Base-by-base conservation (phyloP, 2,888 invertebrate genomes). In the Erebia palarica region DNA sequence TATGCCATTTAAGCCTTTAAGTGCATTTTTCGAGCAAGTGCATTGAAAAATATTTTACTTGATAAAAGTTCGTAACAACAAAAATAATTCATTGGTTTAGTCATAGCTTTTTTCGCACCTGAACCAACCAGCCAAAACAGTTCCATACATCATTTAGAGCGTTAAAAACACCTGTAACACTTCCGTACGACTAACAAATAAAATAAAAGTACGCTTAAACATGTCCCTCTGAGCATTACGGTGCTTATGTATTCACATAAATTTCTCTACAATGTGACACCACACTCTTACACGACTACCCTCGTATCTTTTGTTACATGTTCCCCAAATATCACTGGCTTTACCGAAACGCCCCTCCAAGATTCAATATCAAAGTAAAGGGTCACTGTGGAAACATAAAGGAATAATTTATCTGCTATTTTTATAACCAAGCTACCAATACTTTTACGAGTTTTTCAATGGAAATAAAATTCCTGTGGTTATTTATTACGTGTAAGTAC, bases 181-280 rank as follows among this genome's bases (percentile, higher is more conserved):
- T 16, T 55, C 57, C 7, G 13, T 58, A 47, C 42, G 21, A 66
- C 21, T 58, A 47, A 36, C 65, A 58, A 58, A 21, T 21, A 58
- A 66, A 57, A 57, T 66, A 58, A 66, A 66, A 21, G 18, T 44
- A 18, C 42, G 47, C 55, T 57, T 57, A 57, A 44, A 66, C 44
- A 66, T 66, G 44, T 66, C 27, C 58, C 67, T 27, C 42, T 42
- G 11, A 58, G 10, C 18, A 58, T 58, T 59, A 47, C 27, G 49
- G 67, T 67, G 18, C 59, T 79, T 80, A 77, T 74, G 78, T 76
- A 81, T 82, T 81, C 85, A 79, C 82, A 87, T 88, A 88, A 87
- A 86, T 87, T 85, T 80, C 79, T 81, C 81, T 82, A 82, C 84
- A 87, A 86, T 87, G 88, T 86, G 84, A 84, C 79, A 79, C 78